These are phyloP conservation scores for Chiloscyllium punctatum DNA, from an alignment of 2,797 vertebrate species.

Conservation along the genomic window DNA sequence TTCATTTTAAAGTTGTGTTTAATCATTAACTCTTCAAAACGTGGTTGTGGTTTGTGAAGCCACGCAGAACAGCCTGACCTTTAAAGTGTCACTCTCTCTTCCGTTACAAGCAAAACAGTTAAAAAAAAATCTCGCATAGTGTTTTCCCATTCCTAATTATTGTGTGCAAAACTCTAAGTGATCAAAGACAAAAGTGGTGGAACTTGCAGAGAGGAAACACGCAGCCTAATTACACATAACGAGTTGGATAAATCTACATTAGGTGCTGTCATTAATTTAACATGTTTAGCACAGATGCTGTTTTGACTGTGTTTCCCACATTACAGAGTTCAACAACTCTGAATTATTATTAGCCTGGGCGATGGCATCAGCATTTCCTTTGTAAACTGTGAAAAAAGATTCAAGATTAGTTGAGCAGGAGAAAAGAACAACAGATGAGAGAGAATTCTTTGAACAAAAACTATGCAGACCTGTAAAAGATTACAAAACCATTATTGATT, in stretches of 20 bases:
- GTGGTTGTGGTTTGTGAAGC: conserved; percentile 8
- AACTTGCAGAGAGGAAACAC: background rate
- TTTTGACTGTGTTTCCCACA: background rate
- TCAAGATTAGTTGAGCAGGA: background rate
- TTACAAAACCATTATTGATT: background rate
- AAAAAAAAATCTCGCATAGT: background rate
- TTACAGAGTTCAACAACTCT: background rate
- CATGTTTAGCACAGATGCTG: background rate
- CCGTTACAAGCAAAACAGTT: background rate
- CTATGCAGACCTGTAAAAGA: background rate
- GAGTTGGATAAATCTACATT: background rate
- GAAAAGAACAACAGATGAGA: background rate
- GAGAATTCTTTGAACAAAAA: background rate
- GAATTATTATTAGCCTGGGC: background rate
- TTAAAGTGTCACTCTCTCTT: background rate
- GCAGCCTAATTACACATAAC: background rate
- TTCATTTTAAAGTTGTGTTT: conserved; percentile 23
- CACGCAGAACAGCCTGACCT: background rate
- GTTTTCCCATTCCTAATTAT: background rate
- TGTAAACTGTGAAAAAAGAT: background rate
- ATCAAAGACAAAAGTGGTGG: background rate
- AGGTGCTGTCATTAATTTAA: background rate
- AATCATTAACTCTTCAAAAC: background rate
- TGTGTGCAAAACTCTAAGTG: too few species aligned
- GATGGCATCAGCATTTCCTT: background rate